These are phyloP conservation scores for Scaptomyza graminum DNA, from an alignment of 1,140 invertebrate genomes.

Conservation along the genomic window DNA sequence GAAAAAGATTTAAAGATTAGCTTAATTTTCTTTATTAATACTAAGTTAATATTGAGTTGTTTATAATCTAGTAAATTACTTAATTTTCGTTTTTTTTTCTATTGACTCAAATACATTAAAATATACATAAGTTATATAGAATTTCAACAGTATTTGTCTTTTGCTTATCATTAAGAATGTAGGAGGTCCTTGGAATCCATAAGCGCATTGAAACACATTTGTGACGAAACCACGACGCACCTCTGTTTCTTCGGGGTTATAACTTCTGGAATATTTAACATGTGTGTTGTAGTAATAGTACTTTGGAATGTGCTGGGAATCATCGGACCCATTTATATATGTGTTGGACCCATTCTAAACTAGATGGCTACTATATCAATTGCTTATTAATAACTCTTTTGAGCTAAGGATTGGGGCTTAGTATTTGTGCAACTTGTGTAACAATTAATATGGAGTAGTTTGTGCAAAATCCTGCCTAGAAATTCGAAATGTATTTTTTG, in stretches of 20 bases:
- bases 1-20: constrained; percentile 62
- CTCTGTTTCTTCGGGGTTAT: constrained; percentile 23
- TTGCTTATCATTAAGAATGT: constrained; percentile 39
- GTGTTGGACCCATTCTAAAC: constrained; percentile 48
- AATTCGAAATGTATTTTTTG: constrained; percentile 70
- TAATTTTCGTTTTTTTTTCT: constrained; percentile 54
- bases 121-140: constrained; percentile 56
- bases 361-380: constrained; percentile 46
- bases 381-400: constrained; percentile 43
- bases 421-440: constrained; percentile 43
- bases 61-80: constrained; percentile 62
- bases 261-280: constrained; percentile 17
- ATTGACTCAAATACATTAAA: constrained; percentile 72
- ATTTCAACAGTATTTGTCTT: constrained; percentile 61
- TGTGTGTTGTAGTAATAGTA: constrained; percentile 9
- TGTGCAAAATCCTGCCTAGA: constrained; percentile 66
- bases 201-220: constrained; percentile 44
- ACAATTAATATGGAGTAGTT: constrained; percentile 46
- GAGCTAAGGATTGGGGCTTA: constrained; percentile 9
- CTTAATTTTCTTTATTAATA: constrained; percentile 36
- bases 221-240: constrained; percentile 38
- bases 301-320: constrained; percentile 68
- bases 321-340: constrained; percentile 19
- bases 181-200: constrained; percentile 44
- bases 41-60: constrained; percentile 65